phyloP scores from a whole-genome alignment of 2,888 invertebrate genomes.

The Cephus nigrinus region DNA sequence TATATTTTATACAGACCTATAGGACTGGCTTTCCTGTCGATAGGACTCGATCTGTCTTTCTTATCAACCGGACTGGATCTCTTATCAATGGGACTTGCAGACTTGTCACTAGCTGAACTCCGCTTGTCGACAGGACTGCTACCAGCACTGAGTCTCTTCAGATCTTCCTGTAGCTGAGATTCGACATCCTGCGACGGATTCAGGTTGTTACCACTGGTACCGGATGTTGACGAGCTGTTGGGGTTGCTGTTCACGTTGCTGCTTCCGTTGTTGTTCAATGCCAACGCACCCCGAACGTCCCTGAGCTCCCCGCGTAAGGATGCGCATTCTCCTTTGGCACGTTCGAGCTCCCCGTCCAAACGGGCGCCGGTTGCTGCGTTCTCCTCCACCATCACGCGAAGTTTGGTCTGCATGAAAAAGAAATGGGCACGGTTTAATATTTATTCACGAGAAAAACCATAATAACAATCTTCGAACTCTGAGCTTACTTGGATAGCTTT shows the following conservation, averaged over 20 bases:
- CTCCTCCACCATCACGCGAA: constrained; percentile 91
- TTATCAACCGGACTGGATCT: constrained; percentile 58
- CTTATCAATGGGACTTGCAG: constrained; percentile 68
- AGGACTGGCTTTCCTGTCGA: constrained; percentile 49
- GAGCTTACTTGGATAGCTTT: neutral
- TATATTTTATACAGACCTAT: constrained; percentile 31
- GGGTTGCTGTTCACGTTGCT: constrained; percentile 38
- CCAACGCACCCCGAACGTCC: constrained; percentile 67
- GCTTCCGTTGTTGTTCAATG: constrained; percentile 51
- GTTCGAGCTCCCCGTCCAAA: constrained; percentile 73
- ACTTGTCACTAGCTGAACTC: constrained; percentile 60
- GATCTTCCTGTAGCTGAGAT: constrained; percentile 40
- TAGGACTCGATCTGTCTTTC: constrained; percentile 50
- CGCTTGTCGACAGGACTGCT: constrained; percentile 62
- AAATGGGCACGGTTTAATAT: neutral
- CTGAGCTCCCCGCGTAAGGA: constrained; percentile 69
- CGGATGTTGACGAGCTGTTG: constrained; percentile 40
- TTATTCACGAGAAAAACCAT: neutral
- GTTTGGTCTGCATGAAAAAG: constrained; percentile 73
- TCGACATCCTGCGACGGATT: constrained; percentile 34
- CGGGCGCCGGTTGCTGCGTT: constrained; percentile 71
- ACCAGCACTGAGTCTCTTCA: constrained; percentile 56
- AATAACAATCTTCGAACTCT: neutral
- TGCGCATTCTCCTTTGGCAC: constrained; percentile 73
- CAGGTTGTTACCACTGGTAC: constrained; percentile 34